These are phyloP conservation scores for Echinometra lucunter DNA, from an alignment of 53 echinoderm and acorn worm species.

Conservation along the genomic window DNA sequence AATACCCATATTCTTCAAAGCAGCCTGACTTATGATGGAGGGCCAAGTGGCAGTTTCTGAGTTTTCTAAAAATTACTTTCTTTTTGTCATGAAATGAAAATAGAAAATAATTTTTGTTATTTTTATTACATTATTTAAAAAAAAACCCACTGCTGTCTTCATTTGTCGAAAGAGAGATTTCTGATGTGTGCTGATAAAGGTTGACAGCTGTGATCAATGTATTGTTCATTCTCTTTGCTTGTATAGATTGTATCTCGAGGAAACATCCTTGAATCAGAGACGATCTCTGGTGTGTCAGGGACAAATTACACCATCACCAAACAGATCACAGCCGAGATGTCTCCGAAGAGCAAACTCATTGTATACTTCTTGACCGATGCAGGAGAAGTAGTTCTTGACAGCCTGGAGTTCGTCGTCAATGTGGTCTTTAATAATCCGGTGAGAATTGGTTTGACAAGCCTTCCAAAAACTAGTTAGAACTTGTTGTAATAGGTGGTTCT, in stretches of 20 bases:
- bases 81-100: too few relatives aligned
- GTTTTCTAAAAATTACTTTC: too few relatives aligned
- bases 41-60: too few relatives aligned
- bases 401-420: constrained; percentile 81
- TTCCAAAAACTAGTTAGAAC: background rate
- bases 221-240: background rate
- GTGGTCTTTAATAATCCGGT: constrained; percentile 90
- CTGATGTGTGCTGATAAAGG: background rate
- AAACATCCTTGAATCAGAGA: constrained; percentile 70
- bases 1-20: too few relatives aligned
- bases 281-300: constrained; percentile 56
- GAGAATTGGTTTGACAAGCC: constrained; percentile 19
- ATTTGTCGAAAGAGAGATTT: too few relatives aligned
- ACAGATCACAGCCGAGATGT: constrained; percentile 78
- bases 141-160: too few relatives aligned
- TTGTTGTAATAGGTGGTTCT: background rate
- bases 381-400: constrained; percentile 84
- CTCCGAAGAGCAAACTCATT: constrained; percentile 85
- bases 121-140: too few relatives aligned
- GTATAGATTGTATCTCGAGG: constrained; percentile 84
- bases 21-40: too few relatives aligned
- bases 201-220: background rate
- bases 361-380: constrained; percentile 79
- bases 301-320: constrained; percentile 45
- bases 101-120: too few relatives aligned